Base-by-base conservation (phyloP, 2,113 vertebrate species). In the Mus pahari region DNA sequence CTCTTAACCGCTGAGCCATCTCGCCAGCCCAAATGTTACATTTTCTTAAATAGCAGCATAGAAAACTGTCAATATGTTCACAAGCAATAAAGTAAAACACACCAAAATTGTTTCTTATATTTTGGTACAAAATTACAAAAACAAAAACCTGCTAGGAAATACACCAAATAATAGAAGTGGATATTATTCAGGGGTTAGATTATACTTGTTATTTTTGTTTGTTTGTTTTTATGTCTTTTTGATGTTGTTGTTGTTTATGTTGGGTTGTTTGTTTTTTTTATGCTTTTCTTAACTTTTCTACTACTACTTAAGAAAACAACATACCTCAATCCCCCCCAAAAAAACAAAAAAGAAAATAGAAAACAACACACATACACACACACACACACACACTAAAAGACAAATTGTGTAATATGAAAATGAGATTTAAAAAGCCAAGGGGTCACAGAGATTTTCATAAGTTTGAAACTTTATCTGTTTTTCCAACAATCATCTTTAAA, bases 251-350 rank as follows among this genome's bases (percentile, higher is more conserved):
- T 68, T 66, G 12, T 33, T 68, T 12, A 12, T 66, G 62, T 33
- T 68, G 66, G 66, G 12, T 13, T 5, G 1, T 31, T 66, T 68
- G 28, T 31, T 66, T 28, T 82, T 53, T 53, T 77, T 53, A 17
- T 89, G 28, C 10, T 66, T 79, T 45, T 88, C 62, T 93, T 93
- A 20, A 55, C 33, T 86, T 93, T 83, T 22, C 19, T 60, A 90
- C 77, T 90, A 88, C 55, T 96, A 75, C 12, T 83, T 64, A 93
- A 45, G 45, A 95, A 87, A 92, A 64, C 78, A 64, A 6, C n/a
- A n/a, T n/a, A n/a, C n/a, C n/a, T n/a, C n/a, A n/a, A n/a, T n/a
- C n/a, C n/a, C n/a, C n/a, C n/a, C n/a, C n/a, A n/a, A n/a, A n/a
- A n/a, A n/a, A n/a, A n/a, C n/a, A n/a, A n/a, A n/a, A n/a, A n/a